Percentiles rank a stretch among this genome's conserved stretches.
Conservation (phyloP, 1,140 invertebrate genomes). For the Drusus annulatus region DNA sequence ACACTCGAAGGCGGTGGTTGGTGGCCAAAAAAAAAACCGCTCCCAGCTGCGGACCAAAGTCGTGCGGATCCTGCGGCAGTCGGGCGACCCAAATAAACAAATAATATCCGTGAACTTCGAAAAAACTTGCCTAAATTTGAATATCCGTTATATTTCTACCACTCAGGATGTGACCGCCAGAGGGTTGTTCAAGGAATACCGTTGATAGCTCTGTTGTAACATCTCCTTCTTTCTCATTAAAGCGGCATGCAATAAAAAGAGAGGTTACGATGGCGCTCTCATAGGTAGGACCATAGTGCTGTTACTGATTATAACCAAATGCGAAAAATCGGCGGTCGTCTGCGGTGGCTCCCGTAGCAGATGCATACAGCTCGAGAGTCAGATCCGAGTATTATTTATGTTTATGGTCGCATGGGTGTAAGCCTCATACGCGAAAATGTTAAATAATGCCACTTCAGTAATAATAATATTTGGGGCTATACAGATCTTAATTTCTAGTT, state of each 20-base stretch:
- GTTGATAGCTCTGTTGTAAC: too few relatives aligned
- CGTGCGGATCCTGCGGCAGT: constrained; percentile 8
- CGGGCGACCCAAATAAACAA: constrained; percentile 27
- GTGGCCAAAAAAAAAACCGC: constrained; percentile 14
- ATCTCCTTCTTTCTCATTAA: too few relatives aligned
- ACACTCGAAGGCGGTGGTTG: constrained; percentile 19
- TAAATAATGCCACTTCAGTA: too few relatives aligned
- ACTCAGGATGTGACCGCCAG: constrained; percentile 19
- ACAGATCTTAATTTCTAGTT: too few relatives aligned
- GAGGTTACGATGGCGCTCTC: too few relatives aligned
- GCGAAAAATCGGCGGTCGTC: constrained; percentile 21
- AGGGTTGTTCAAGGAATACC: background rate
- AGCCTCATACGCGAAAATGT: too few relatives aligned
- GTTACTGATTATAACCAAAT: constrained; percentile 25
- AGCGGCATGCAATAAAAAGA: too few relatives aligned
- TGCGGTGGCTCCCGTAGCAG: background rate
- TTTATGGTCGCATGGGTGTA: too few relatives aligned
- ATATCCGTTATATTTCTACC: constrained; percentile 19
- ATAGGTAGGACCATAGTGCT: background rate
- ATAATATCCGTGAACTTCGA: constrained; percentile 10
- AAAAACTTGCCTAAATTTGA: constrained; percentile 13
- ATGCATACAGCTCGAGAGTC: too few relatives aligned
- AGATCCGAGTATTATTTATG: too few relatives aligned
- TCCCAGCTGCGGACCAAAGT: constrained; percentile 7
- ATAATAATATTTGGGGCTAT: too few relatives aligned